These are phyloP conservation scores for Oxyura jamaicensis DNA, from an alignment of 2,113 vertebrate genomes.

Conservation along the genomic window DNA sequence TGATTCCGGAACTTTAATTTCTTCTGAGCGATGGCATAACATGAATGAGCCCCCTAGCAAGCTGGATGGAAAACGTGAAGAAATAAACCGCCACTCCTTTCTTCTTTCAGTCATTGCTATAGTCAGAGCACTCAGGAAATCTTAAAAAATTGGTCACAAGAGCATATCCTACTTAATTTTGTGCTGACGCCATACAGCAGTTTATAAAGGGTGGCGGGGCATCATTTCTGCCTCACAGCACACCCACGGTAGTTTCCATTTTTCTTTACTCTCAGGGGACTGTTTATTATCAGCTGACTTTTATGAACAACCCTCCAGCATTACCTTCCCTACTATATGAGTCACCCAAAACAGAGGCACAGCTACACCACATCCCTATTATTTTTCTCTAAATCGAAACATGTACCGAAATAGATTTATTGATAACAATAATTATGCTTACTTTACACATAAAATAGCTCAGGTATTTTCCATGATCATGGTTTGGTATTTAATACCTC, in stretches of 20 bases:
- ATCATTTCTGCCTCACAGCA: neutral
- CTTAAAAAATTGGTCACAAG: too few species aligned
- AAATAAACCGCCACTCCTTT: accelerated
- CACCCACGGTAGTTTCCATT: neutral
- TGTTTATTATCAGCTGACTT: neutral
- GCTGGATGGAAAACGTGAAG: accelerated
- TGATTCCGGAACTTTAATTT: neutral
- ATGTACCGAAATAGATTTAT: neutral
- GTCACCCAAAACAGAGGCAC: neutral
- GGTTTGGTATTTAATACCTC: neutral
- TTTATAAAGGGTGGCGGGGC: accelerated
- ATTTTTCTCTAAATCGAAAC: neutral
- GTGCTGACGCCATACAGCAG: neutral
- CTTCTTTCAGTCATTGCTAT: too few species aligned
- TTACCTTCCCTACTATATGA: accelerated
- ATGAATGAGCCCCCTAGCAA: accelerated
- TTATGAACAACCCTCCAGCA: neutral
- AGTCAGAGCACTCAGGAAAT: too few species aligned
- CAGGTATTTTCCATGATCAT: neutral
- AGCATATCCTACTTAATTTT: too few species aligned
- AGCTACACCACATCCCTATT: neutral
- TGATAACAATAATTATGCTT: neutral
- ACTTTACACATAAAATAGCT: neutral
- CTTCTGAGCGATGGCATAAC: accelerated
- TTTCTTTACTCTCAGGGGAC: neutral